Evolutionary conservation across 2,888 invertebrate species (phyloP), one percentile per base, ranked within the genome.

Genomic region (Tenthredo mesomela): DNA sequence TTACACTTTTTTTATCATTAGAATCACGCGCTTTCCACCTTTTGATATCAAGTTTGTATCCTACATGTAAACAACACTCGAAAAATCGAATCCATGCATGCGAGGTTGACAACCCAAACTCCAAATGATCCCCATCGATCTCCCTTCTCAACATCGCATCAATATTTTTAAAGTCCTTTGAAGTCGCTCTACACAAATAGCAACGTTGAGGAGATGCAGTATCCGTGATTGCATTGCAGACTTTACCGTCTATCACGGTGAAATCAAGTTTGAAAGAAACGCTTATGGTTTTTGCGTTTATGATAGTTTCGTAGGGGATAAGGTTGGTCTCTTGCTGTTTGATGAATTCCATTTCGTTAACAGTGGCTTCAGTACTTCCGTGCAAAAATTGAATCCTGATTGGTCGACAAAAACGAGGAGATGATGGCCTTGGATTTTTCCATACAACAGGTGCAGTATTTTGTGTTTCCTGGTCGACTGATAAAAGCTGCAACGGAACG

Each of bases 31-130:
- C 85, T 85, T 88, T 87, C 86, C 86, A 88, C 61, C 86, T 86
- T 70, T 86, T 77, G n/a, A 87, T 75, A 0, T 70, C 82, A 18
- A 88, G 71, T 75, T 86, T 85, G n/a, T 88, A 88, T 0, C 84
- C 82, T 37, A 87, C 21, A 65, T 87, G 87, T 21, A 88, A 77
- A 29, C 84, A 82, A 58, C 87, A 88, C 75, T 88, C 88, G 67
- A 87, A 88, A 9, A 85, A 86, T 18, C 86, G 77, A 10, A 88
- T 87, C 87, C 87, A 88, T 33, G 75, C 58, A 84, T 87, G 87
- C 33, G 88, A 78, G 18, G 77, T 71, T 50, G 87, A 88, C n/a
- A 87, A 25, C 29, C 87, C 87, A 70, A 86, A 86, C 12, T 65
- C 7, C 43, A 87, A 84, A 29, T 86, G 61, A 29, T 50, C 67